Base-by-base conservation (phyloP, 2,113 vertebrate genomes). In the Scalopus aquaticus region DNA sequence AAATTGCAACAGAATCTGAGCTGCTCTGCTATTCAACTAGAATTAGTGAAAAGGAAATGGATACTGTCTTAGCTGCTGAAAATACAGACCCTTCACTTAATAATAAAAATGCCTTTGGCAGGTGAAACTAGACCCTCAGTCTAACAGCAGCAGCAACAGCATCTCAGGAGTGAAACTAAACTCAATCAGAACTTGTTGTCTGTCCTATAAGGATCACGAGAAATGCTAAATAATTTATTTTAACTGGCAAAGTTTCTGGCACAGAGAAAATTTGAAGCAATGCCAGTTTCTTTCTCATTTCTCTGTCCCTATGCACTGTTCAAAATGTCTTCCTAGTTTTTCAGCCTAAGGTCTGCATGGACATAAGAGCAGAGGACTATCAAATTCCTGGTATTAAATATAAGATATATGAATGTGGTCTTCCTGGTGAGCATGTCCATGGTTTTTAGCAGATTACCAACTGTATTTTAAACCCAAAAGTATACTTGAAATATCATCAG, bases 1-100 rank as follows among this genome's bases (percentile, higher is more conserved):
- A 83, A 82, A 91, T 26, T 37, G 94, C 82, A 95, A 74, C 83
- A 65, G 42, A 49, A 64, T 88, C 82, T 74, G 76, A 95, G 80
- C 85, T 64, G 32, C 20, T 92, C 35, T 92, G 44, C 51, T 80
- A 3, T 87, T 60, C 81, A 79, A 19, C 58, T 16, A 86, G 15
- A 79, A 12, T 32, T 32, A 39, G 35, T 24, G 51, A 77, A 35
- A 65, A 74, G 77, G 67, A 96, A 88, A 93, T 9, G 49, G 64
- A 93, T 86, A 78, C 56, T 67, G 39, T 24, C 30, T 89, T 74
- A 37, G 46, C 42, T 24, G 30, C 49, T 81, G 70, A 46, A 94
- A 95, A 82, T 64, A 91, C 0, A 89, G 86, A 89, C 17, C 62
- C 58, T 85, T 91, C 37, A 42, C 67, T 54, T 84, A 51, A 72